Evolutionary conservation across 2,113 vertebrate genomes (phyloP).

Genomic region (Lamprologus callipterus): DNA sequence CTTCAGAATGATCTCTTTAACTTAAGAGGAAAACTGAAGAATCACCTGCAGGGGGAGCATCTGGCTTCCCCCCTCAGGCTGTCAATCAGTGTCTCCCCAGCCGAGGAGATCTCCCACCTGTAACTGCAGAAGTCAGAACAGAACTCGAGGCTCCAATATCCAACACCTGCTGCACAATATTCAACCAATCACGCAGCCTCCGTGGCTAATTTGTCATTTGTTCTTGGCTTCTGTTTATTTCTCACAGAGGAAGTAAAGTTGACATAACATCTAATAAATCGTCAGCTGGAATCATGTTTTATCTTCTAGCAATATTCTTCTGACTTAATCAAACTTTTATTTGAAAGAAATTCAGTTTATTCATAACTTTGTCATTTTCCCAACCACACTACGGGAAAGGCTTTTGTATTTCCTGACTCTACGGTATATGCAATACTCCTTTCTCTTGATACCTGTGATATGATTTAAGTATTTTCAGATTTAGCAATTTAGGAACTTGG

Average conservation of each 20-base stretch:
- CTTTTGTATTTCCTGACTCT: not conserved
- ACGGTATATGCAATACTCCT: not conserved
- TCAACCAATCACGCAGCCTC: not conserved
- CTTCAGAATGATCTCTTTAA: conserved; percentile 1
- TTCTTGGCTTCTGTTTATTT: not conserved
- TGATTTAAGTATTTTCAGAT: not conserved
- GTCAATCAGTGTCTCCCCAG: conserved; percentile 2
- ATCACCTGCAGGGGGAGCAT: conserved; percentile 28
- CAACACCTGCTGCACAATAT: conserved; percentile 12
- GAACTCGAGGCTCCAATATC: not conserved
- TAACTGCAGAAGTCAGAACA: not conserved
- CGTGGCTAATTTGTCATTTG: not conserved
- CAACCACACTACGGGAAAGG: not conserved
- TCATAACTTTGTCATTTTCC: not conserved
- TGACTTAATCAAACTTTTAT: not conserved
- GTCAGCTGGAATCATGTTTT: not conserved
- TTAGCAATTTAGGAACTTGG: not conserved
- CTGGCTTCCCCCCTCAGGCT: conserved; percentile 13
- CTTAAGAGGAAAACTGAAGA: conserved; percentile 3
- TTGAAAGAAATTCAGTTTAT: not conserved
- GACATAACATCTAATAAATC: not conserved
- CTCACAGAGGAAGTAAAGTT: not conserved
- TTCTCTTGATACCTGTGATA: not conserved
- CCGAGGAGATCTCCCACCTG: not conserved
- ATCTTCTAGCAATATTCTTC: not conserved